phyloP scores from a whole-genome alignment of 2,888 invertebrate species.

The Odontocerum albicorne region DNA sequence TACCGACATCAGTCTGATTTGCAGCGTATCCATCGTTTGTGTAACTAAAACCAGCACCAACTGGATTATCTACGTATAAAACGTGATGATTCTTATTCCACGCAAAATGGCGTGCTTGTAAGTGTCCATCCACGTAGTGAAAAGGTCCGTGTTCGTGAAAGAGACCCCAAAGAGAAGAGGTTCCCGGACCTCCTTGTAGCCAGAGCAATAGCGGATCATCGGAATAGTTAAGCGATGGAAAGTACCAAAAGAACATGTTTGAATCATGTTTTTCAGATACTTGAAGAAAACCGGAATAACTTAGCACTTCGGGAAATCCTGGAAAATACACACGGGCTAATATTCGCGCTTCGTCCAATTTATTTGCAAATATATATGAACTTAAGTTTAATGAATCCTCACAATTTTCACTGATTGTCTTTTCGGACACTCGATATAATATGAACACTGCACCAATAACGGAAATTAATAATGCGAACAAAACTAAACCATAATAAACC shows the following conservation, averaged over 20 bases:
- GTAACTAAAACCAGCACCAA: constrained; percentile 90
- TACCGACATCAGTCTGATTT: constrained; percentile 78
- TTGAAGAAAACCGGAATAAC: constrained; percentile 80
- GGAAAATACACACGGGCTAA: constrained; percentile 60
- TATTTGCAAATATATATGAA: too few species aligned
- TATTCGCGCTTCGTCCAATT: constrained; percentile 64
- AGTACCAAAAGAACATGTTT: constrained; percentile 92
- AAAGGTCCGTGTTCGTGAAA: constrained; percentile 86
- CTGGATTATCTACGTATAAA: constrained; percentile 91
- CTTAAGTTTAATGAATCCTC: too few species aligned
- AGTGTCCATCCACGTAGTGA: constrained; percentile 48
- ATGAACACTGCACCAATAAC: too few species aligned
- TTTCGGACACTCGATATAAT: too few species aligned
- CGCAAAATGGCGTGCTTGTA: constrained; percentile 62
- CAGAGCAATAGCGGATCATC: constrained; percentile 73
- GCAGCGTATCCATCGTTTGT: constrained; percentile 79
- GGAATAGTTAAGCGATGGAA: constrained; percentile 65
- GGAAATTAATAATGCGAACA: too few species aligned
- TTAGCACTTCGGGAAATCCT: constrained; percentile 61
- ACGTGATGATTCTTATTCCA: constrained; percentile 82
- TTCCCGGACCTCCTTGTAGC: constrained; percentile 87
- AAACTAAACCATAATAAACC: too few species aligned
- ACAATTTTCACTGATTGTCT: too few species aligned
- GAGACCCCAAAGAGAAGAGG: constrained; percentile 75
- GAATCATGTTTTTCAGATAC: constrained; percentile 73